Base-by-base conservation (phyloP, 2,113 vertebrate genomes). In the Oncorhynchus keta region DNA sequence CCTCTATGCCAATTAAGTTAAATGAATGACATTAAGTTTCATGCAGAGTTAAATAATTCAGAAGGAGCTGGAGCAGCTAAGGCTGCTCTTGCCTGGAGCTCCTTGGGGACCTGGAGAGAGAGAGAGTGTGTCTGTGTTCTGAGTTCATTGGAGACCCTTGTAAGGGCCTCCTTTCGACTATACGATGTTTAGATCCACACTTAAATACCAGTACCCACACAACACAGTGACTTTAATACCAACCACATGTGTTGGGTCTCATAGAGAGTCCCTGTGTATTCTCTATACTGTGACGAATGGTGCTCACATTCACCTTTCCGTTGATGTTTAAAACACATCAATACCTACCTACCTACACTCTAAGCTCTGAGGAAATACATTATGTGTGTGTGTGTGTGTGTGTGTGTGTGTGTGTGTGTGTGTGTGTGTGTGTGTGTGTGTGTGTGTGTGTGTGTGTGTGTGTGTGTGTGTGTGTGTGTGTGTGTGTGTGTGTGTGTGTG, bases 1-100 rank as follows among this genome's bases (percentile, higher is more conserved):
- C 49, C 59, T 64, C 65, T 55, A 69, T 67, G 71, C 74, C 61
- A 74, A 61, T 72, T 72, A 76, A 84, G 79, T 78, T 13, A 70
- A 83, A 78, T 62, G 61, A 76, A 77, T 70, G 75, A 83, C 75
- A 83, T 51, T 70, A 79, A 84, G 83, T 79, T 81, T 67, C 65
- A 32, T 67, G 26, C 28, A 16, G 65, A 30, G 65, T 32, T 35
- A 26, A 67, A 67, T 67, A 28, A 35, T 67, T 67, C 65, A 67
- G 3, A 26, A 24, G 28, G 26, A 6, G 28, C 4, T 28, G 65
- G 24, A 28, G 5, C 24, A 67, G 28, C 65, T 7, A 32, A 24
- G 64, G 3, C 62, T 3, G 62, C 22, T 65, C 64, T 65, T 65
- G 64, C 28, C 22, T 65, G 64, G 64, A 26, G n/a, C 24, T 65